Evolutionary conservation across 2,797 vertebrate genomes (phyloP), one percentile per base, ranked within the genome.

Genomic region (Chlorospingus flavigularis): DNA sequence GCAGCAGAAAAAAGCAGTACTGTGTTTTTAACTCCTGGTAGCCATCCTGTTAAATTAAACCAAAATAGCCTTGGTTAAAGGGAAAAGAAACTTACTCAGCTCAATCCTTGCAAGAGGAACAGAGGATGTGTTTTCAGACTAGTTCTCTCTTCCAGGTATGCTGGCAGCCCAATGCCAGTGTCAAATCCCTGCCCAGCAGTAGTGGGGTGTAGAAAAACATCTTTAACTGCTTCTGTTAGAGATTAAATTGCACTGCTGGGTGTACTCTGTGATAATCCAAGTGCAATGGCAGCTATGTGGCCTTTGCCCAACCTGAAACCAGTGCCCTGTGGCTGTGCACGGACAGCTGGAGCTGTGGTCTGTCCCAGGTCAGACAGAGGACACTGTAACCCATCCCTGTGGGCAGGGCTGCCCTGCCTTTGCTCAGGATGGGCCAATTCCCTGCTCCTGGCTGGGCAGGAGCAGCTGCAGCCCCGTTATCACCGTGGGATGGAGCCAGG

Each of bases 391-490:
- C 33, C 74, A 19, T 48, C 71, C 68, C 19, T 35, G 60, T 50
- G 78, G 14, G 18, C 81, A 70, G 75, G 1, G 39, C 26, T 74
- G 42, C 21, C 50, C 63, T 80, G 71, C 77, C 65, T 86, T 75
- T 26, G 63, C 42, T 18, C 1, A 28, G 60, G 92, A 12, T 4
- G 63, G 90, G 18, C 51, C 35, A 42, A 17, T 31, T 92, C 60
- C 30, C 37, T 31, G 55, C 74, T 88, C 26, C 75, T 26, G 82
- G 66, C 3, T 12, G 73, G 86, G 83, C 75, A 65, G 92, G 95
- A 86, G 73, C 53, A 93, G 67, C 86, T 61, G 77, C 77, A 75
- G 73, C 77, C 26, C 51, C 15, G 24, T 90, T 96, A 61, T 95
- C 90, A 0, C 3, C 4, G 54, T 4, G 92, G 94, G 86, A 40